Percentiles rank a stretch among this genome's conserved stretches.
Evolutionary conservation across 1,140 invertebrate species (phyloP).

Genomic region (Pemphigus obesinymphae): DNA sequence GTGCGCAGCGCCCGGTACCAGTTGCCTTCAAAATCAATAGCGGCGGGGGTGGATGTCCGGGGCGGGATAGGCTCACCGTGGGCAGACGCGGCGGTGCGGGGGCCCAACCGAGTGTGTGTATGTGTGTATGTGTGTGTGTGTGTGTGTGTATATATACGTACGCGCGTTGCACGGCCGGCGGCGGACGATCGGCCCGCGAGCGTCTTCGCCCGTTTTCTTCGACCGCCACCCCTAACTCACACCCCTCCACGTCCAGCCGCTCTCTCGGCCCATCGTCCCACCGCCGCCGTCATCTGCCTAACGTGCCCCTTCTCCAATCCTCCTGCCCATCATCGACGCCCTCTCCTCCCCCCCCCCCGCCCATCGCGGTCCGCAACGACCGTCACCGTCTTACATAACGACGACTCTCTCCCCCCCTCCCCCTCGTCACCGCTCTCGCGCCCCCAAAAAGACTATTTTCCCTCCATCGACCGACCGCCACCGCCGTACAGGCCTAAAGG

Average conservation of each 20-base stretch:
- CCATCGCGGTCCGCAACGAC: no score
- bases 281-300: neutral
- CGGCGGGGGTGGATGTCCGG: neutral
- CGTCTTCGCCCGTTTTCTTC: constrained; percentile 34
- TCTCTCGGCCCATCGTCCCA: no score
- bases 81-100: neutral
- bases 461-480: constrained; percentile 5
- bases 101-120: no score
- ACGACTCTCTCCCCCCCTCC: neutral
- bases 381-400: neutral
- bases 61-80: neutral
- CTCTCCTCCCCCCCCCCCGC: no score
- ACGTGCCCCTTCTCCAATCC: no score
- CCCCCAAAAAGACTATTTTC: constrained; percentile 14
- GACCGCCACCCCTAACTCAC: neutral
- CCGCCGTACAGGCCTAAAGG: neutral
- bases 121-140: no score
- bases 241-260: no score
- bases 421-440: neutral
- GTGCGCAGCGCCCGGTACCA: constrained; percentile 40
- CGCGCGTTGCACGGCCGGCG: neutral
- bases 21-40: constrained; percentile 42
- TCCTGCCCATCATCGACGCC: no score
- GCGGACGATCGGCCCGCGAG: constrained; percentile 26
- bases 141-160: no score